These are phyloP conservation scores for Microvelia longipes DNA, from an alignment of 1,140 invertebrate genomes.

Conservation along the genomic window DNA sequence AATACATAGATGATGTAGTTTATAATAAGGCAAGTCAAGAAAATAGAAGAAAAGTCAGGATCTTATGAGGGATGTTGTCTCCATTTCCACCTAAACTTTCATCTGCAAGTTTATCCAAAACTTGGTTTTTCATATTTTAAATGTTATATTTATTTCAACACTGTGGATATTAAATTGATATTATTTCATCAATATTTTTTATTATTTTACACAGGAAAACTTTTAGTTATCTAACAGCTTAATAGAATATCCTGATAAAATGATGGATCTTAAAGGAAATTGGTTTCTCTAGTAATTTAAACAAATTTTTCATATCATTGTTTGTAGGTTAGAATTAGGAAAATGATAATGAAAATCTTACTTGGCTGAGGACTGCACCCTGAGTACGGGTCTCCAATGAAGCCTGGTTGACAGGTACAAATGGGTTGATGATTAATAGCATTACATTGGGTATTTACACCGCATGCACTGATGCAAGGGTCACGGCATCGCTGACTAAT, in stretches of 20 bases:
- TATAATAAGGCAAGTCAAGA: not conserved
- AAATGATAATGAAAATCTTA: constrained; percentile 14
- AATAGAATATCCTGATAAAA: no score
- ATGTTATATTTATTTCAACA: not conserved
- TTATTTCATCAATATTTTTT: not conserved
- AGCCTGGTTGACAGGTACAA: constrained; percentile 33
- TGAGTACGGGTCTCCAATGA: constrained; percentile 34
- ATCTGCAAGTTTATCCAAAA: not conserved
- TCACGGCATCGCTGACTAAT: constrained; percentile 29
- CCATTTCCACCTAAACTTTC: no score
- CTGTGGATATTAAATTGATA: not conserved
- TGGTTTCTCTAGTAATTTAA: no score
- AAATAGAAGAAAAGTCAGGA: constrained; percentile 1
- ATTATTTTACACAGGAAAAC: not conserved
- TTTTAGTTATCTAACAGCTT: not conserved
- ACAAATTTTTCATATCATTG: no score
- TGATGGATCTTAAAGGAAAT: no score
- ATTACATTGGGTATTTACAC: constrained; percentile 33
- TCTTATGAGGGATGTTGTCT: not conserved
- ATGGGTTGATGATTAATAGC: constrained; percentile 32
- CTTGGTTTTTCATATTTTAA: not conserved
- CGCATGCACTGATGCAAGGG: constrained; percentile 32
- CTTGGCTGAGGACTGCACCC: constrained; percentile 27
- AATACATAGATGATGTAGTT: not conserved
- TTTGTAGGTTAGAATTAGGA: not conserved